phyloP scores from a whole-genome alignment of 1,140 invertebrate genomes.

The Calycopis cecrops region DNA sequence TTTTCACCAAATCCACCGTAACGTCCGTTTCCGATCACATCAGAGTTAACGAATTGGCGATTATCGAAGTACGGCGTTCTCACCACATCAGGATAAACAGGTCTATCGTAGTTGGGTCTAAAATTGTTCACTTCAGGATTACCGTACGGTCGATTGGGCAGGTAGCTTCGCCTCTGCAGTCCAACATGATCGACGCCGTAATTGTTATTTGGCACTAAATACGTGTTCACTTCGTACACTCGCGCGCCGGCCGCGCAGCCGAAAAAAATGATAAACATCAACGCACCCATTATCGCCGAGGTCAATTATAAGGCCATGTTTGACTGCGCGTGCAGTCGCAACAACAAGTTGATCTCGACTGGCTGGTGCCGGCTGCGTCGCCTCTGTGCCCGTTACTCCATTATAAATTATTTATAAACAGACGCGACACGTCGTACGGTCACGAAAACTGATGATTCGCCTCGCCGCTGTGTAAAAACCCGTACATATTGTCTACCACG shows the following conservation, averaged over 20 bases:
- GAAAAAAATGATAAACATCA: not conserved
- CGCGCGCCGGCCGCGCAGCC: not conserved
- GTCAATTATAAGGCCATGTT: not conserved
- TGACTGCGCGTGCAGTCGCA: not conserved
- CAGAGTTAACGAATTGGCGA: not conserved
- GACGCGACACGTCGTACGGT: not conserved
- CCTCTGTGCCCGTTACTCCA: not conserved
- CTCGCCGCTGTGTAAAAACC: no score
- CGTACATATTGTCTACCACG: no score
- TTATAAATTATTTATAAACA: conserved; percentile 7
- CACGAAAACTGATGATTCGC: no score
- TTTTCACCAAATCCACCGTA: not conserved
- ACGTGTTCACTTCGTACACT: not conserved
- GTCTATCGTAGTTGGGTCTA: not conserved
- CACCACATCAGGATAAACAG: not conserved
- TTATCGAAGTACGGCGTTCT: not conserved
- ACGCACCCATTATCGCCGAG: not conserved
- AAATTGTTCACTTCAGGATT: not conserved
- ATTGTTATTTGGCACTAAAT: not conserved
- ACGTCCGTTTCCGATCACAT: not conserved
- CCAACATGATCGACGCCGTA: not conserved
- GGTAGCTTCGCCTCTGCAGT: not conserved
- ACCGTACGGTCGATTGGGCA: not conserved
- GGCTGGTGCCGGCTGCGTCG: not conserved
- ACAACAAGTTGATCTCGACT: not conserved